These are phyloP conservation scores for Cercocebus atys DNA, from an alignment of 2,113 vertebrate genomes.

Conservation along the genomic window DNA sequence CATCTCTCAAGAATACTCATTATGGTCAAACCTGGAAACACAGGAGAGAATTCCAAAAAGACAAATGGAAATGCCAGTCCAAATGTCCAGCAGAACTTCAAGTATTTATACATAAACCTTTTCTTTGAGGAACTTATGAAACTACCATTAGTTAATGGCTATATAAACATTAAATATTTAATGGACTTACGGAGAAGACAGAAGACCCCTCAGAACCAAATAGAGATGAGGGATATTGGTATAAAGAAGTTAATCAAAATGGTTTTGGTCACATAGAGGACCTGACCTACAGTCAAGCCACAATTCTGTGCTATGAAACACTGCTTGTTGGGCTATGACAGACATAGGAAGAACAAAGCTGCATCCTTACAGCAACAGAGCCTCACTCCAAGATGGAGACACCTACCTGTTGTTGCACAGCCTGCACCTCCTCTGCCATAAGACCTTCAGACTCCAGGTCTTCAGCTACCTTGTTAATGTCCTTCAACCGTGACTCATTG, in stretches of 20 bases:
- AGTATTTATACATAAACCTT: neutral
- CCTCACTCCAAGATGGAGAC: neutral
- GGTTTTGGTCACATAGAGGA: neutral
- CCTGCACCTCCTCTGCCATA: constrained; percentile 95
- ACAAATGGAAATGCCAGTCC: neutral
- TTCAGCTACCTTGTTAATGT: constrained; percentile 97
- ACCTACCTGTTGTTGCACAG: constrained; percentile 92
- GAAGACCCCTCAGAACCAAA: neutral
- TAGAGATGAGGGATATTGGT: neutral
- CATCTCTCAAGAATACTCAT: neutral
- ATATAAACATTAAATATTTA: neutral
- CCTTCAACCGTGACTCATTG: constrained; percentile 97
- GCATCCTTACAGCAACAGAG: fast-evolving
- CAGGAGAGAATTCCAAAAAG: neutral
- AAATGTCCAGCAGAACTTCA: neutral
- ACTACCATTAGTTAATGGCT: neutral
- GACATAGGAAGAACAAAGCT: fast-evolving
- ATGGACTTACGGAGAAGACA: neutral
- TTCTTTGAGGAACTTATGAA: neutral
- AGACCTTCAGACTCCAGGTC: constrained; percentile 98
- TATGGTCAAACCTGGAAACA: neutral
- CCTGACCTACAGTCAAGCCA: neutral
- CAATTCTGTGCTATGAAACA: fast-evolving
- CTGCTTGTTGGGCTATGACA: fast-evolving
- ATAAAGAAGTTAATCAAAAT: neutral